Base-by-base conservation (phyloP, 92 coral and sea anemone genomes). In the Parazoanthus swiftii region DNA sequence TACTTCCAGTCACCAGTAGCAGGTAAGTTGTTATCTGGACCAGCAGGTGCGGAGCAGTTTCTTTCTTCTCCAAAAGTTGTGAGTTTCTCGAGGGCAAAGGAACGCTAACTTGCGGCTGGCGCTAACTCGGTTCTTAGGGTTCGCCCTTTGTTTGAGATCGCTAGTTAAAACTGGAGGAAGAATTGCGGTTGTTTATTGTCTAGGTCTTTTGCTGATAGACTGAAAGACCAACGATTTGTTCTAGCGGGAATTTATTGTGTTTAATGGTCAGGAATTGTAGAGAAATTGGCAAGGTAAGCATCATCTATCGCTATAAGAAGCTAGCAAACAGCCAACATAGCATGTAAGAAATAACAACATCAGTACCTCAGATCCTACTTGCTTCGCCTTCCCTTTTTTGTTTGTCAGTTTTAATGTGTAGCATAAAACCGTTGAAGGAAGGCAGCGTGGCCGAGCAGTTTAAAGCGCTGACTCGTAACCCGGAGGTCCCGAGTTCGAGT, bases 1-100 rank as follows among this genome's bases (percentile, higher is more conserved):
- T 84, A 29, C 44, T 9, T 48, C 26, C 48, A 71, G 46, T 48
- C 87, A 46, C 67, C 87, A 70, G 87, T 48, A 71, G 44, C 87
- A 29, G 87, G 87, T 84, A 72, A 35, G 74, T 2, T 2, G 5
- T 18, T 63, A 13, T 44, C 5, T 42, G 33, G 15, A 18, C 80
- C 50, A 18, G 25, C n/a, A 4, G 48, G 46, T 42, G 46, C 15
- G 37, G n/a, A 36, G 14, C 44, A 75, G 74, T 54, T 11, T 70
- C 35, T 70, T n/a, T 36, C 74, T 4, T 38, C n/a, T 14, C 44
- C 37, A 74, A 74, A 74, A 5, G 1, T 10, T 16, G 9, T 20
- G 29, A 77, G 1, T 7, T 68, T 10, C 36, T 29, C 76, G 26
- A 8, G 38, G 18, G 59, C 59, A 4, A 54, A 20, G 3, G 59